Percentiles rank a stretch among this genome's conserved stretches.
Evolutionary conservation across 2,888 invertebrate species (phyloP).

Genomic region (Trichopria drosophilae): DNA sequence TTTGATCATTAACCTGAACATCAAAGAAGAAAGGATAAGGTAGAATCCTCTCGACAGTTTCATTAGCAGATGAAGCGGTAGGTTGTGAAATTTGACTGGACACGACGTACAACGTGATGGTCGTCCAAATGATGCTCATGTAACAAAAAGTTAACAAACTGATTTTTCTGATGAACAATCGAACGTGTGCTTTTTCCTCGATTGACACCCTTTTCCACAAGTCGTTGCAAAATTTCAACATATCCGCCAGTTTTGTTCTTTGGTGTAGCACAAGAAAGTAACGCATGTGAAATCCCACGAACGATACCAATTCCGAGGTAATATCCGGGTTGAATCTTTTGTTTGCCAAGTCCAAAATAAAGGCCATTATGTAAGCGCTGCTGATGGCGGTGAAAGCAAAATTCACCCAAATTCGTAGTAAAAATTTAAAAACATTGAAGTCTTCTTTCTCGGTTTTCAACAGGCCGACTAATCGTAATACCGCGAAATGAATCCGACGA

Average conservation of each 20-base stretch:
- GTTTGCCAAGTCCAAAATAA: slow-evolving; percentile 16
- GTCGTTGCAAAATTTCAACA: slow-evolving; percentile 12
- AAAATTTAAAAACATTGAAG: background rate
- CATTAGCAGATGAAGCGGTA: slow-evolving; percentile 11
- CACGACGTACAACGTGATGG: slow-evolving; percentile 23
- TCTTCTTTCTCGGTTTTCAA: slow-evolving; percentile 9
- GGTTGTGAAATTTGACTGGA: slow-evolving; percentile 17
- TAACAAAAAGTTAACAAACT: slow-evolving; percentile 10
- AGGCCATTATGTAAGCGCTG: slow-evolving; percentile 25
- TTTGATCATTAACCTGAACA: slow-evolving; percentile 11
- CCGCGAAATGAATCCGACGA: slow-evolving; percentile 15
- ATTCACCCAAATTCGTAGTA: slow-evolving; percentile 16
- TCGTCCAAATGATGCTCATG: slow-evolving; percentile 23
- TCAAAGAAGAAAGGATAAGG: slow-evolving; percentile 24
- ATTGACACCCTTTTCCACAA: slow-evolving; percentile 9
- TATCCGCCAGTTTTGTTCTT: slow-evolving; percentile 2
- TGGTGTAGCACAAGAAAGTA: slow-evolving; percentile 18
- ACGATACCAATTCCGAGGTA: slow-evolving; percentile 24
- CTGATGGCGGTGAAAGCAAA: slow-evolving; percentile 19
- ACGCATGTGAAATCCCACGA: slow-evolving; percentile 24
- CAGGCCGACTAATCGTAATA: slow-evolving; percentile 13
- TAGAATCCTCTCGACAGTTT: slow-evolving; percentile 9
- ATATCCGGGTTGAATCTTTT: slow-evolving; percentile 20
- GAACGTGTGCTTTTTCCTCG: slow-evolving; percentile 22
- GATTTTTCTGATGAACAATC: slow-evolving; percentile 13